These are phyloP conservation scores for Drosophila crucigera DNA, from an alignment of 2,888 invertebrate genomes.

Conservation along the genomic window DNA sequence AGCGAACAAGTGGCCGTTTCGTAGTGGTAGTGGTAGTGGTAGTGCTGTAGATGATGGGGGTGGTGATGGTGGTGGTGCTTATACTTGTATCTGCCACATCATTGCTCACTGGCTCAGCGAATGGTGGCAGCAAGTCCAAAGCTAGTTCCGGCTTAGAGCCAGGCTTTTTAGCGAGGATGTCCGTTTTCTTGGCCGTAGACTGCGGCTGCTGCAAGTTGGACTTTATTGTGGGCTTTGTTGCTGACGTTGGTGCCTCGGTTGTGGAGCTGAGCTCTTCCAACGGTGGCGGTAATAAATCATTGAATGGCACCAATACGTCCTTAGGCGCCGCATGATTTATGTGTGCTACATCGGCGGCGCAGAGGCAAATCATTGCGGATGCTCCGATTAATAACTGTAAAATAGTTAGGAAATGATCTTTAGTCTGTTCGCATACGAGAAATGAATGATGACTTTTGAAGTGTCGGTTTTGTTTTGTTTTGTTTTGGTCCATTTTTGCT, in stretches of 20 bases:
- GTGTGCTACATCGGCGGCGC: constrained; percentile 66
- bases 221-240: constrained; percentile 69
- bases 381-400: constrained; percentile 77
- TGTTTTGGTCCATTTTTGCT: not conserved
- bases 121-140: constrained; percentile 68
- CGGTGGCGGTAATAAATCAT: constrained; percentile 82
- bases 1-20: constrained; percentile 34
- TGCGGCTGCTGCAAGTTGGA: constrained; percentile 62
- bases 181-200: constrained; percentile 46
- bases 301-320: constrained; percentile 76
- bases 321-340: constrained; percentile 65
- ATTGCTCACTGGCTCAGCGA: constrained; percentile 44
- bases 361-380: constrained; percentile 67
- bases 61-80: not conserved
- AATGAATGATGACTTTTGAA: constrained; percentile 48
- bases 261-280: constrained; percentile 43
- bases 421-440: constrained; percentile 19
- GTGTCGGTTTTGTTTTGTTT: constrained; percentile 3
- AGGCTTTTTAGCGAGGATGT: constrained; percentile 38
- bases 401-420: constrained; percentile 56
- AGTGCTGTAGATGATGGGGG: constrained; percentile 19
- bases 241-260: constrained; percentile 20
- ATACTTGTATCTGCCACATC: constrained; percentile 17
- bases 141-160: constrained; percentile 42
- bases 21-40: constrained; percentile 25